Evolutionary conservation across 1,140 invertebrate genomes (phyloP).

Genomic region (Drosophila equinoxialis): DNA sequence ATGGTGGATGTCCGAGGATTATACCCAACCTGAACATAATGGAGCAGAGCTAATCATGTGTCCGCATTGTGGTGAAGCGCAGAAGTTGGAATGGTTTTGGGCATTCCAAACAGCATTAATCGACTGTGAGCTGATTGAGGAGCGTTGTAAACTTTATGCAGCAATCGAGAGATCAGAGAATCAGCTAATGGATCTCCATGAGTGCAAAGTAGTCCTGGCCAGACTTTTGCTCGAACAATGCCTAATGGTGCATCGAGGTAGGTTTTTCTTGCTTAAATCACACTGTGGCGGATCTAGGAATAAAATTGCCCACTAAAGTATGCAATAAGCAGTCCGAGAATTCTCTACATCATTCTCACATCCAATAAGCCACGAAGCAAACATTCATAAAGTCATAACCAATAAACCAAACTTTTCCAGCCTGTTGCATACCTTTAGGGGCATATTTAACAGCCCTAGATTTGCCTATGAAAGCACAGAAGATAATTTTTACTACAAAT

Average conservation of each 20-base stretch:
- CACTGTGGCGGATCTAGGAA: no score
- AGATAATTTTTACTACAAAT: background rate
- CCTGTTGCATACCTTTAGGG: no score
- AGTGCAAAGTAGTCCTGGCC: slow-evolving; percentile 61
- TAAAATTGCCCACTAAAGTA: no score
- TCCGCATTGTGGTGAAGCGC: slow-evolving; percentile 53
- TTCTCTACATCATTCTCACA: no score
- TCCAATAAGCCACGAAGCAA: no score
- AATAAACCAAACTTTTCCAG: no score
- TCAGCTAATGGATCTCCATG: slow-evolving; percentile 63
- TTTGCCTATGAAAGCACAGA: background rate
- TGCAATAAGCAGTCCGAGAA: no score
- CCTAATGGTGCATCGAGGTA: slow-evolving; percentile 66
- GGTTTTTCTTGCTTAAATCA: slow-evolving; percentile 1
- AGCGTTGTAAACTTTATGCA: slow-evolving; percentile 68
- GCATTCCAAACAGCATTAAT: slow-evolving; percentile 55
- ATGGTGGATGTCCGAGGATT: slow-evolving; percentile 67
- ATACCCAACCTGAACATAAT: slow-evolving; percentile 55
- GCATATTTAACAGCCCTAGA: no score
- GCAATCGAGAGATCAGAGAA: slow-evolving; percentile 60
- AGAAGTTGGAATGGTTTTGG: slow-evolving; percentile 72
- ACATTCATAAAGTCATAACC: no score
- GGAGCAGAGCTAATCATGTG: slow-evolving; percentile 64
- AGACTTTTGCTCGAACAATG: slow-evolving; percentile 63
- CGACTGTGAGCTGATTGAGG: slow-evolving; percentile 66